phyloP scores from a whole-genome alignment of 2,113 vertebrate species.

The Eleginops maclovinus region DNA sequence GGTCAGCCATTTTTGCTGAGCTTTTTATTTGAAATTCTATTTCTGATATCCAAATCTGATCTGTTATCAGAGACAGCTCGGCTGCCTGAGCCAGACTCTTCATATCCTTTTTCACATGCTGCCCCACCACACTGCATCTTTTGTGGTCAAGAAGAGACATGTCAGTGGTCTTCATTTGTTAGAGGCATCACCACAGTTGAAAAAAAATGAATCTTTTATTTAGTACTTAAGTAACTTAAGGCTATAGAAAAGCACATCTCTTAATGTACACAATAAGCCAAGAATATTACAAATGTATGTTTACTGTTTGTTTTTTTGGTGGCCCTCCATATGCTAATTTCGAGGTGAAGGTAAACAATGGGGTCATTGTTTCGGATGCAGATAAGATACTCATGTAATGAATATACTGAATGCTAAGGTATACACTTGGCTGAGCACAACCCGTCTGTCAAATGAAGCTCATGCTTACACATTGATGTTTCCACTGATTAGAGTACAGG shows the following conservation, averaged over 20 bases:
- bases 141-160: conserved; percentile 20
- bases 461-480: conserved; percentile 23
- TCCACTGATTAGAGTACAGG: conserved; percentile 11
- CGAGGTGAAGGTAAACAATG: conserved; percentile 53
- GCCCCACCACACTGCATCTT: conserved; percentile 5
- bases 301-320: background rate
- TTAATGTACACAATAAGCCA: conserved; percentile 14
- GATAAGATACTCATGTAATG: conserved; percentile 51
- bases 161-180: conserved; percentile 14
- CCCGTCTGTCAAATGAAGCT: conserved; percentile 34
- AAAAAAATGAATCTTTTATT: conserved; percentile 31
- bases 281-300: conserved; percentile 29
- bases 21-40: conserved; percentile 42
- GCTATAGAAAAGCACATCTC: conserved; percentile 12
- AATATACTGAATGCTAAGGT: conserved; percentile 31
- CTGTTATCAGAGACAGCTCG: conserved; percentile 46
- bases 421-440: conserved; percentile 26
- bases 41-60: conserved; percentile 52
- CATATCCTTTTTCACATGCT: conserved; percentile 38
- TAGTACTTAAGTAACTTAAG: conserved; percentile 1
- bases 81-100: conserved; percentile 37
- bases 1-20: too few species aligned
- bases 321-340: conserved; percentile 27
- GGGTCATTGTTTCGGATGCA: conserved; percentile 42
- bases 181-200: conserved; percentile 2